These are phyloP conservation scores for Nemurella pictetii DNA, from an alignment of 2,888 invertebrate species.

Conservation along the genomic window DNA sequence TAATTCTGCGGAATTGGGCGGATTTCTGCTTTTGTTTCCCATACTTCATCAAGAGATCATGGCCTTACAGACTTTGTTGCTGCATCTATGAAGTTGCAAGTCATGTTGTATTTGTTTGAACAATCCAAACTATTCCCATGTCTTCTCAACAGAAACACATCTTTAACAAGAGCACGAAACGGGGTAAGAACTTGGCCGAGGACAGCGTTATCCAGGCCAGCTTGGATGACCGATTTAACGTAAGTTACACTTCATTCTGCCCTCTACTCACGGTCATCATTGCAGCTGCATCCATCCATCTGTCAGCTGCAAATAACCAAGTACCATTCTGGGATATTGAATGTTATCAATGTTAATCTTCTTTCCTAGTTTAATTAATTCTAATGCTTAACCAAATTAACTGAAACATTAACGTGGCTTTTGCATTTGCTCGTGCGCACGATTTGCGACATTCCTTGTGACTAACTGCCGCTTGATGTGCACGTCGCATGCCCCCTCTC, in stretches of 20 bases:
- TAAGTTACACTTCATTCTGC: neutral
- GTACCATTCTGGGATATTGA: no score
- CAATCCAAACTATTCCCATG: no score
- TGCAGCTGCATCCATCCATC: neutral
- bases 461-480: constrained; percentile 15
- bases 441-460: neutral
- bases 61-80: no score
- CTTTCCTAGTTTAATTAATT: neutral
- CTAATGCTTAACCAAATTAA: neutral
- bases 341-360: no score
- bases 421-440: neutral
- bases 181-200: constrained; percentile 40
- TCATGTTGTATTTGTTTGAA: constrained; percentile 37
- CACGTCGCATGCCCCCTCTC: constrained; percentile 10
- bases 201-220: constrained; percentile 25
- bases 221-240: neutral
- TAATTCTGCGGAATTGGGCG: no score
- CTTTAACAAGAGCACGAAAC: constrained; percentile 68
- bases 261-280: constrained; percentile 46
- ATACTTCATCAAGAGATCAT: no score
- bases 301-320: no score
- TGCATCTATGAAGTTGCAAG: no score
- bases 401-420: neutral
- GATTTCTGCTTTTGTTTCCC: no score
- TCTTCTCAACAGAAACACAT: constrained; percentile 74